These are phyloP conservation scores for Anastrepha obliqua DNA, from an alignment of 1,140 invertebrate species.

Conservation along the genomic window DNA sequence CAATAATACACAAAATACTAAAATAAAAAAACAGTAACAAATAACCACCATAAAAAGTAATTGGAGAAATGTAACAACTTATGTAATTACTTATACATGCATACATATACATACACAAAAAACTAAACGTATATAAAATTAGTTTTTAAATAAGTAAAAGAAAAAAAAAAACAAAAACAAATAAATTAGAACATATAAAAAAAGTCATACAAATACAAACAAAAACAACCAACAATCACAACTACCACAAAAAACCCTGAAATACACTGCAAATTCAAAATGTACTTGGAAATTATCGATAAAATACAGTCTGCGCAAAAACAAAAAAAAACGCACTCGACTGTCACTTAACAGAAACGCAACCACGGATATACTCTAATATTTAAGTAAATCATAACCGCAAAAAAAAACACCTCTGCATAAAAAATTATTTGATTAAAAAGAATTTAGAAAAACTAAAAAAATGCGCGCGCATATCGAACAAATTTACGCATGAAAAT, in stretches of 20 bases:
- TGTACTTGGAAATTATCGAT: background rate
- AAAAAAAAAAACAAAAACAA: background rate
- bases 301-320: background rate
- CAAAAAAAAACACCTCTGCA: background rate
- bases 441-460: background rate
- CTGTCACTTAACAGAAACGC: background rate
- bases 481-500: background rate
- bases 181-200: background rate
- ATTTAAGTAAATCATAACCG: background rate
- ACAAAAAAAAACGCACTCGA: too few relatives aligned
- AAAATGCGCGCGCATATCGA: background rate
- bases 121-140: background rate
- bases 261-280: background rate
- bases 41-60: background rate
- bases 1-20: conserved; percentile 11
- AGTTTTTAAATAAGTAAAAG: background rate
- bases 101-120: background rate
- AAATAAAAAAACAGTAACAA: conserved; percentile 14
- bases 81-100: background rate
- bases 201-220: background rate
- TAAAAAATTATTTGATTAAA: background rate
- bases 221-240: background rate
- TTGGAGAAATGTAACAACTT: background rate
- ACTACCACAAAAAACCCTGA: conserved; percentile 10
- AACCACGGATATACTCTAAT: background rate